Evolutionary conservation across 2,888 invertebrate genomes (phyloP), one percentile per base, ranked within the genome.

Genomic region (Dione juno): DNA sequence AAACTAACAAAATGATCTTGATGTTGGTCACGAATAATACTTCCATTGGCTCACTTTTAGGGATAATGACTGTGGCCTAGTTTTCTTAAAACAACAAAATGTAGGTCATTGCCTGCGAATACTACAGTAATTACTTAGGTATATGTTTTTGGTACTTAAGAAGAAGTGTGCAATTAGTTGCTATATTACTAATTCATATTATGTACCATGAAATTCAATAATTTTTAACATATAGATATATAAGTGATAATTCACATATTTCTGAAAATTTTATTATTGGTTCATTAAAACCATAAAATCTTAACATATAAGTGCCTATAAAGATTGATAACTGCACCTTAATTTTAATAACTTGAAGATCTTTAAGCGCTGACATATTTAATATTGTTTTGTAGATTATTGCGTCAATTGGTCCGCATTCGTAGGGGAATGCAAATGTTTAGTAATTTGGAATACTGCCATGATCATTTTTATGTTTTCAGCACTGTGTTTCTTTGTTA

Each of bases 381-480:
- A 61, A 61, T 54, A 67, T 57, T 41, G 48, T 67, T 61, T 45
- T 52, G 52, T 59, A 72, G 66, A 57, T 52, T 8, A 67, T 81
- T 86, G 81, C 88, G 88, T 89, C 88, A 88, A 87, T 81, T 81
- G 81, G 78, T 80, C 79, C 82, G 81, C 79, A 79, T 80, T 78
- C 77, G 79, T 79, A 80, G 78, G 77, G 81, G 82, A 85, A 82
- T 86, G 84, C 89, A 89, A 87, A 87, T 83, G 81, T 81, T 82
- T 76, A 81, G 84, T 84, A 84, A 88, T 87, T 90, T 92, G 91
- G 92, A 90, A 82, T 81, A 74, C 74, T 89, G 92, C 92, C 92
- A 90, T 74, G 74, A 72, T 77, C 73, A 58, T 73, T 79, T 80
- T 79, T 81, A 79, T 80, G 78, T 78, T 75, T 79, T 74, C 73